Evolutionary conservation across 1,140 invertebrate genomes (phyloP).

Genomic region (Sitodiplosis mosellana): DNA sequence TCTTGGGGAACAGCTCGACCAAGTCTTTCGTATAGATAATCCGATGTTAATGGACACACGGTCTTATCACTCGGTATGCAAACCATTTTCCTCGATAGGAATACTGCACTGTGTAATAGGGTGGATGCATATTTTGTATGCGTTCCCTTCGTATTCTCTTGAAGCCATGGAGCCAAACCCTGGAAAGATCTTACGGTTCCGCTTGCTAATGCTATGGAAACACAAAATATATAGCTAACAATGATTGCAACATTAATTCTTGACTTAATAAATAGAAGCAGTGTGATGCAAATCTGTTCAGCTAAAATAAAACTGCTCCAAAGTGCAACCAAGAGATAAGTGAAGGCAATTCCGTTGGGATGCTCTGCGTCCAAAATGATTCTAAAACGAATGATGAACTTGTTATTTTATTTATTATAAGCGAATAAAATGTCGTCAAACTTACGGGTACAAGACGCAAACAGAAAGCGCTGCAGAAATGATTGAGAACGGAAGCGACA

Average conservation of each 20-base stretch:
- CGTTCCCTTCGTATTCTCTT: conserved; percentile 57
- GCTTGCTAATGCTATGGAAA: conserved; percentile 56
- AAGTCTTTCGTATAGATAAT: conserved; percentile 22
- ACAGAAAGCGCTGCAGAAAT: conserved; percentile 42
- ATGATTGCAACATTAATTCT: conserved; percentile 53
- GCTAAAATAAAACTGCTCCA: conserved; percentile 65
- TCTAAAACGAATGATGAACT: conserved; percentile 6
- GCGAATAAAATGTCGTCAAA: conserved; percentile 5
- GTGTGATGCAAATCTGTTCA: conserved; percentile 65
- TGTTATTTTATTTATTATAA: conserved; percentile 1
- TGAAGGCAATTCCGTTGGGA: conserved; percentile 16
- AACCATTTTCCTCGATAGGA: conserved; percentile 24
- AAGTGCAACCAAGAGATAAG: conserved; percentile 42
- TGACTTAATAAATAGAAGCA: conserved; percentile 63
- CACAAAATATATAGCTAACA: conserved; percentile 52
- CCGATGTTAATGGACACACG: conserved; percentile 20
- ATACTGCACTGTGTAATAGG: conserved; percentile 47
- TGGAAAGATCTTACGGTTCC: conserved; percentile 55
- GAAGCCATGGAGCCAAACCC: conserved; percentile 58
- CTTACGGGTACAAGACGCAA: conserved; percentile 56
- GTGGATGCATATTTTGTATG: conserved; percentile 59
- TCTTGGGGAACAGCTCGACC: conserved; percentile 25
- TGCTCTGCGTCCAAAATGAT: conserved; percentile 16
- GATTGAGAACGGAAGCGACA: conserved; percentile 63
- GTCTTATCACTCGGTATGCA: conserved; percentile 20